Evolutionary conservation across 2,797 vertebrate genomes (phyloP), one percentile per base, ranked within the genome.

Genomic region (Loriculus beryllinus): DNA sequence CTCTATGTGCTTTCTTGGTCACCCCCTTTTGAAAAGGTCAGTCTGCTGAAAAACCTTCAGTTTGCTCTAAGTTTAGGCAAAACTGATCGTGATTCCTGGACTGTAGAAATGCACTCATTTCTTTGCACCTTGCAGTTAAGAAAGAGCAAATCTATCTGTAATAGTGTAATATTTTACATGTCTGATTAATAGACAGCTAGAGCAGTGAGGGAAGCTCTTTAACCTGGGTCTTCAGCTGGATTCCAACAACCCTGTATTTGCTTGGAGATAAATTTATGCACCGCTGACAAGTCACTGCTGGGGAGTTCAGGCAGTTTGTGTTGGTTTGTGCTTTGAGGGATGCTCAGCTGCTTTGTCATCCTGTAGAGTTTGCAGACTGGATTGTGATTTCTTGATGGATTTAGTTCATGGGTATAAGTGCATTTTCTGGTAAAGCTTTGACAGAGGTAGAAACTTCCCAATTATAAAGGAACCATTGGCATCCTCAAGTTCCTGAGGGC

Each of bases 121-220:
- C n/a, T 40, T 78, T 65, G 49, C n/a, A 63, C 14, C 23, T 20
- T 76, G 82, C 49, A 76, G 33, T 67, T 67, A 42, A 82, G 51
- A 39, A 88, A 76, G 37, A 54, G 56, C 54, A 86, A 74, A 72
- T 56, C 29, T 8, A 2, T 65, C 43, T 63, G 4, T 49, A 74
- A 69, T 8, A 60, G 48, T 63, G 29, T 79, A 91, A 69, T 90
- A 86, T 86, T 86, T 93, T 74, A 86, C 59, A 18, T 51, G 23
- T 82, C 70, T 90, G 60, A 92, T 95, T 93, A 90, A 94, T 70
- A 63, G 88, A 79, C 51, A 92, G 22, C 63, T 72, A 59, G 25
- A 82, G 22, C 37, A 78, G 47, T 31, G 39, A 78, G 35, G 29
- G 31, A 33, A 52, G 45, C 49, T 75, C 49, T 63, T 92, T 40